These are phyloP conservation scores for Fulmarus glacialis DNA, from an alignment of 2,113 vertebrate species.

Conservation along the genomic window DNA sequence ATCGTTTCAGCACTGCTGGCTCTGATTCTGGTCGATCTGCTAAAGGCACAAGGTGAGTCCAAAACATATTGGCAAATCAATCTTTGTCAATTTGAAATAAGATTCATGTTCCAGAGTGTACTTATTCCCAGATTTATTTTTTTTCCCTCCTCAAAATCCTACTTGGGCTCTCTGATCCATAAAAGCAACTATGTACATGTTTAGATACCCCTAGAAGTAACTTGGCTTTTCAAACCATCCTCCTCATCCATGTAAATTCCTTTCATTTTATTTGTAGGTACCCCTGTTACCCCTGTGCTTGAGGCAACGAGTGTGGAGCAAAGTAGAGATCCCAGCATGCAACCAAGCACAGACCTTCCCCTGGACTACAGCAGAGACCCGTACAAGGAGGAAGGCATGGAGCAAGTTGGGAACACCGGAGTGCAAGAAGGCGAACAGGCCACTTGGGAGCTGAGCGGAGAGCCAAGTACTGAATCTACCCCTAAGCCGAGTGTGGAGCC, in stretches of 20 bases:
- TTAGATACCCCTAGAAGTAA: neutral
- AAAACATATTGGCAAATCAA: neutral
- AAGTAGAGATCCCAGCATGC: neutral
- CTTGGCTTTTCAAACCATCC: neutral
- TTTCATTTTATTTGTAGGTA: neutral
- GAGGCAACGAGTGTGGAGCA: neutral
- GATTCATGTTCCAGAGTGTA: neutral
- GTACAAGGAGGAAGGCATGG: neutral
- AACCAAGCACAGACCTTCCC: neutral
- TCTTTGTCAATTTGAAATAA: neutral
- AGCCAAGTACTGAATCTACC: neutral
- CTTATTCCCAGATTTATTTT: neutral
- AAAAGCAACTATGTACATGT: neutral
- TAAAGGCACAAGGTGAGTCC: constrained; percentile 18
- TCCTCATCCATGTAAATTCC: neutral
- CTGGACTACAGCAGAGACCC: neutral
- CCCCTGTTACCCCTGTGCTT: neutral
- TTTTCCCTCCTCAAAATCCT: neutral
- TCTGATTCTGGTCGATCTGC: neutral
- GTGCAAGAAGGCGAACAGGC: neutral
- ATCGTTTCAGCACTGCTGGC: neutral
- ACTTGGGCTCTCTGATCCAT: neutral
- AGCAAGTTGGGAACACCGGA: neutral
- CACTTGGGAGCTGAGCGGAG: neutral
- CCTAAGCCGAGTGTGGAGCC: neutral